Evolutionary conservation across 2,113 vertebrate species (phyloP).

Genomic region (Gnathonemus longibarbis): DNA sequence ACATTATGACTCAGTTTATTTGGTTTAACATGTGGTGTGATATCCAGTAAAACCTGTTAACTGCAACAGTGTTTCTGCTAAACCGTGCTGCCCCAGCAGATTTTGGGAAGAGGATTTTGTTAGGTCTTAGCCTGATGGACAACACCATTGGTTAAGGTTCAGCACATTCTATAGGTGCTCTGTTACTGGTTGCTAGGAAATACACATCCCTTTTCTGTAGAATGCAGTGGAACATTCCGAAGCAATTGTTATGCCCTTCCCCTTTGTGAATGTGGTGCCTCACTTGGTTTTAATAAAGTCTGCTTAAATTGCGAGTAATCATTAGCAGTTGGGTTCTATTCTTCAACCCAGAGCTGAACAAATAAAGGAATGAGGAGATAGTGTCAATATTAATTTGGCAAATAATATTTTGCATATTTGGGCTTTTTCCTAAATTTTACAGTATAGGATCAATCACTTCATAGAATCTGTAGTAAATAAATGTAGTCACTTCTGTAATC

Average conservation of each 20-base stretch:
- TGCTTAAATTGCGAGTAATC: conserved; percentile 7
- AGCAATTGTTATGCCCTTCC: conserved; percentile 33
- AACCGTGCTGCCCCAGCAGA: conserved; percentile 36
- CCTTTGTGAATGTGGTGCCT: conserved; percentile 48
- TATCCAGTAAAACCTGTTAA: conserved; percentile 52
- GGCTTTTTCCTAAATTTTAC: not conserved
- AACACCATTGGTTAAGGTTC: conserved; percentile 50
- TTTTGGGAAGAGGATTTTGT: conserved; percentile 23
- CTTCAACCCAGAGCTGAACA: not conserved
- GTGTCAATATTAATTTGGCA: not conserved
- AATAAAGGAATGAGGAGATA: not conserved
- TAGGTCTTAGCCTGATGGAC: conserved; percentile 44
- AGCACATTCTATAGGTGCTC: conserved; percentile 57
- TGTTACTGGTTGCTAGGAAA: conserved; percentile 58
- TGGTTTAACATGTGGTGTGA: conserved; percentile 46
- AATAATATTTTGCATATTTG: not conserved
- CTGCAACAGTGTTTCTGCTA: conserved; percentile 49
- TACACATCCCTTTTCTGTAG: conserved; percentile 58
- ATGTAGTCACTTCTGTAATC: not conserved
- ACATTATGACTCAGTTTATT: conserved; percentile 46
- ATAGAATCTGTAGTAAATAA: not conserved
- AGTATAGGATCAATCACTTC: not conserved
- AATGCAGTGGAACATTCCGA: conserved; percentile 50
- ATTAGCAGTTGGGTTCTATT: not conserved
- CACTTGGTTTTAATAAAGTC: conserved; percentile 56